Conservation (phyloP, 64 coral and sea anemone species). For the Montipora capricornis region DNA sequence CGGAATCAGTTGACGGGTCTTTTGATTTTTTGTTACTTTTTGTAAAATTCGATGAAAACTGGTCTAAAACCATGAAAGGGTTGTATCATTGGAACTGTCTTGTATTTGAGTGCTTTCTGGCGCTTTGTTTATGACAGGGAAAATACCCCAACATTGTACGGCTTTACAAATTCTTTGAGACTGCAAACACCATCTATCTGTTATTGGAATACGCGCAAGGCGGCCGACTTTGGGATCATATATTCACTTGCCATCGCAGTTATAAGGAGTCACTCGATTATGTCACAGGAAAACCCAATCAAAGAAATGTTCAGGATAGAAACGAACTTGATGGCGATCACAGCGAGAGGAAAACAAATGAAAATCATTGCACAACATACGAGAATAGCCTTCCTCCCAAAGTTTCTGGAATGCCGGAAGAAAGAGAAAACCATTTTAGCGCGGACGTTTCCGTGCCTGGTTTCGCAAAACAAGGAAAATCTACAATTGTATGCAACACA, state of each 20-base stretch:
- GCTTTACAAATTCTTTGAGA: constrained; percentile 86
- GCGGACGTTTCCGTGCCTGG: not conserved
- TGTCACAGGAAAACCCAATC: constrained; percentile 20
- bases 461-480: not conserved
- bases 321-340: constrained; percentile 7
- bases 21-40: no score
- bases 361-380: not conserved
- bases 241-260: constrained; percentile 23
- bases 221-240: constrained; percentile 81
- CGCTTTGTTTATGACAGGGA: constrained; percentile 47
- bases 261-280: constrained; percentile 26
- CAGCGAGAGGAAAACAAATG: not conserved
- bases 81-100: no score
- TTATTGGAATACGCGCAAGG: constrained; percentile 87
- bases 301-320: constrained; percentile 5
- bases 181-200: constrained; percentile 73
- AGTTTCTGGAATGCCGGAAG: not conserved
- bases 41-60: no score
- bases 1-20: no score
- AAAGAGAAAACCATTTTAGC: not conserved
- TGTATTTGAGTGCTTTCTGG: no score
- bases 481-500: not conserved
- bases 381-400: not conserved
- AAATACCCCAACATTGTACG: constrained; percentile 79
- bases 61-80: no score